Conservation (phyloP, 2,797 vertebrate species). For the Artibeus jamaicensis region DNA sequence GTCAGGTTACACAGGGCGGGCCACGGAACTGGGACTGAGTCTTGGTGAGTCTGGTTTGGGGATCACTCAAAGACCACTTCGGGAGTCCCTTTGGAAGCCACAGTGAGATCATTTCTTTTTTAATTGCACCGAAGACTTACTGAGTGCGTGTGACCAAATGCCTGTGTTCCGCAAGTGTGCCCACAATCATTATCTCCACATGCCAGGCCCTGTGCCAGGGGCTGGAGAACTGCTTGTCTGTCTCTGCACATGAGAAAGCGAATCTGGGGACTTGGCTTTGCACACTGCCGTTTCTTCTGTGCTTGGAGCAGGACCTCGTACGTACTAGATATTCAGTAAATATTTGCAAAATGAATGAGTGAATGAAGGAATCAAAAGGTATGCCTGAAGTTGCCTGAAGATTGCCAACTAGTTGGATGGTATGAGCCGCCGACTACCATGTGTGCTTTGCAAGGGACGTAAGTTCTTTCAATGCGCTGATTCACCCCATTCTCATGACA, state of each 20-base stretch:
- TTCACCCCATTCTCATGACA: not conserved
- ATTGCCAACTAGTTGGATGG: rapidly evolving
- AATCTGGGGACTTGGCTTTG: not conserved
- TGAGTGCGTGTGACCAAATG: not conserved
- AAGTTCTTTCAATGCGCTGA: not conserved
- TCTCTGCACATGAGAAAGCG: not conserved
- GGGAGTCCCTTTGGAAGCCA: not conserved
- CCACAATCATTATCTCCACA: rapidly evolving
- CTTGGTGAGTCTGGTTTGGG: not conserved
- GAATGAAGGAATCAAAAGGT: not conserved
- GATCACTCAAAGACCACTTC: not conserved
- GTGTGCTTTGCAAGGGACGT: not conserved
- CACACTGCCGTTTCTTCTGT: not conserved
- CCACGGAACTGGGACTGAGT: not conserved
- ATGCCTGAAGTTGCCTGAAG: not conserved
- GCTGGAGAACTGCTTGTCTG: not conserved
- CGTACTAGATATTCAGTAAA: not conserved
- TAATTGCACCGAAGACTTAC: not conserved
- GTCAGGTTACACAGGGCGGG: not conserved
- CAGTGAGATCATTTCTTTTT: not conserved
- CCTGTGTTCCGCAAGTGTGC: rapidly evolving
- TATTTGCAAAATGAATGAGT: not conserved
- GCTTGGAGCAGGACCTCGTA: not conserved
- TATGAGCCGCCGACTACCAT: rapidly evolving
- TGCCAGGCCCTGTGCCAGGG: rapidly evolving